phyloP scores from a whole-genome alignment of 64 coral and sea anemone genomes.

The Pocillopora damicornis region DNA sequence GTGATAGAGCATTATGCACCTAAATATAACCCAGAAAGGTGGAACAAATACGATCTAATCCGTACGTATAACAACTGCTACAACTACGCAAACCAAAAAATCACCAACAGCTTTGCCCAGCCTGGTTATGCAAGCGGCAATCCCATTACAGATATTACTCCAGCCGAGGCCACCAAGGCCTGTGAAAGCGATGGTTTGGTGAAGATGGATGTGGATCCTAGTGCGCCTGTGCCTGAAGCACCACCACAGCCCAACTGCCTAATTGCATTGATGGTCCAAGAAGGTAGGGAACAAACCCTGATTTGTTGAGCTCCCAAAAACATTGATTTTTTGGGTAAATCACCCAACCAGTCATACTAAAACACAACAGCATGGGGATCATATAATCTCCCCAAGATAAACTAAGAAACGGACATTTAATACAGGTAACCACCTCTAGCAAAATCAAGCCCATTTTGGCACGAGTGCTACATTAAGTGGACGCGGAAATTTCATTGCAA shows the following conservation, averaged over 20 bases:
- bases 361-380: neutral
- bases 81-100: constrained; percentile 47
- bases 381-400: too few relatives aligned
- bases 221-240: neutral
- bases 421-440: too few relatives aligned
- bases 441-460: too few relatives aligned
- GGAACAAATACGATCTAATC: neutral
- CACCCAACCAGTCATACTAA: neutral
- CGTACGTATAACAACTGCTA: constrained; percentile 30
- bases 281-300: neutral
- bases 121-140: constrained; percentile 19
- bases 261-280: neutral
- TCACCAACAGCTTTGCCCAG: constrained; percentile 60
- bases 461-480: too few relatives aligned
- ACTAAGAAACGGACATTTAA: too few relatives aligned
- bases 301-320: neutral
- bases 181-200: constrained; percentile 31
- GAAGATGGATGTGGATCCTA: constrained; percentile 11
- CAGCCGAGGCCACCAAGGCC: neutral
- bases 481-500: too few relatives aligned
- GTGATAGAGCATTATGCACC: constrained; percentile 44
- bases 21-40: constrained; percentile 2
- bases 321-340: neutral
- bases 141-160: neutral
- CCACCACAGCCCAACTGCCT: constrained; percentile 39